A percentile compares a stretch with the other conserved stretches of the same genome.
Evolutionary conservation across 2,113 vertebrate genomes (phyloP).

Genomic region (Pheucticus melanocephalus): DNA sequence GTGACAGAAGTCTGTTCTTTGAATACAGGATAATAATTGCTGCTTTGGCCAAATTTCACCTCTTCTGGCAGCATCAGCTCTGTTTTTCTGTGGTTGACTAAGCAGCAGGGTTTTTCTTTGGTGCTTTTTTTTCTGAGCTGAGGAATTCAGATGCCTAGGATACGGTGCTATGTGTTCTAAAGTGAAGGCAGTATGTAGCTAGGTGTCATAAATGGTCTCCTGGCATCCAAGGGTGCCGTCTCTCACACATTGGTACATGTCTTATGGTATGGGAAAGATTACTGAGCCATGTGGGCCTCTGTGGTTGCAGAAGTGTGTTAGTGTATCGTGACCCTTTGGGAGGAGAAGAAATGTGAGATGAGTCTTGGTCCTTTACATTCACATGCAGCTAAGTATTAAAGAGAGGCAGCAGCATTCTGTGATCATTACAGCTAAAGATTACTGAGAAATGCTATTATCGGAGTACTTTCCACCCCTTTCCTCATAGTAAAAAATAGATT

Average conservation of each 20-base stretch:
- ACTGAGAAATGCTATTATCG: not conserved
- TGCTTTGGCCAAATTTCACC: not conserved
- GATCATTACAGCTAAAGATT: not conserved
- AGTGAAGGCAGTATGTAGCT: not conserved
- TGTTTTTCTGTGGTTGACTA: not conserved
- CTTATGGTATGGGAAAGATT: not conserved
- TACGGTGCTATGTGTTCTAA: not conserved
- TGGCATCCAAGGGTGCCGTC: not conserved
- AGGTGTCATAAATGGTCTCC: not conserved
- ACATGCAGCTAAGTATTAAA: not conserved
- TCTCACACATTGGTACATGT: not conserved
- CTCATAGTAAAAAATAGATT: not conserved
- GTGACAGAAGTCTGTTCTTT: not conserved
- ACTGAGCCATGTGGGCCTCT: not conserved
- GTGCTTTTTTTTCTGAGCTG: not conserved
- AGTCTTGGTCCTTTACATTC: not conserved
- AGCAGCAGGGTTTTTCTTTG: not conserved
- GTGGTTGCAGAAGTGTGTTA: not conserved
- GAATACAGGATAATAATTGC: not conserved
- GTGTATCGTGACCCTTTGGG: not conserved
- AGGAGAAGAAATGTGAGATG: not conserved
- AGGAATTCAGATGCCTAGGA: not conserved
- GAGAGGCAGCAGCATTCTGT: not conserved
- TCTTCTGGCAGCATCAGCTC: not conserved
- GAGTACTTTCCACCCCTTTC: not conserved